Percentiles rank a stretch among this genome's conserved stretches.
Evolutionary conservation across 2,113 vertebrate genomes (phyloP).

Genomic region (Thymallus thymallus): DNA sequence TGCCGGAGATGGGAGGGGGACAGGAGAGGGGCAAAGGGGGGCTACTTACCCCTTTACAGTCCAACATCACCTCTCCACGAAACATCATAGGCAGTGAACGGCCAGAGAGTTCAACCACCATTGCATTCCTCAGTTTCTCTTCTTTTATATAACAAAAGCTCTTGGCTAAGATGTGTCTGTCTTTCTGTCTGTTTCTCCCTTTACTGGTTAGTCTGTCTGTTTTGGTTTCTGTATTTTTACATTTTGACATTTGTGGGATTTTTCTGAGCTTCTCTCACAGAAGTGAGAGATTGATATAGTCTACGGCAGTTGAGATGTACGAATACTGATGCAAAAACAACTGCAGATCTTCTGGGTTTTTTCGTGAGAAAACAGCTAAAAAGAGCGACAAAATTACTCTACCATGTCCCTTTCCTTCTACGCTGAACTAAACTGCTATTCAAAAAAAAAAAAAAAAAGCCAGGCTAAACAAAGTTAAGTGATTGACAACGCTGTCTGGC

Average conservation of each 20-base stretch:
- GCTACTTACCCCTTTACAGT: slow-evolving; percentile 60
- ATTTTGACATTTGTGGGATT: background rate
- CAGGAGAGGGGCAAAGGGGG: slow-evolving; percentile 70
- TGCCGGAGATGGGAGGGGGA: slow-evolving; percentile 57
- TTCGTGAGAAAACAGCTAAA: slow-evolving; percentile 37
- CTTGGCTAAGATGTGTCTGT: background rate
- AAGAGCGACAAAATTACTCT: slow-evolving; percentile 35
- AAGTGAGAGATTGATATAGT: background rate
- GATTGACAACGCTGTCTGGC: slow-evolving; percentile 99
- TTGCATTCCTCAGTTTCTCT: slow-evolving; percentile 43
- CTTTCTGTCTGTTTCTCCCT: background rate
- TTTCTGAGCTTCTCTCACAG: background rate
- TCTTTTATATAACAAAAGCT: background rate
- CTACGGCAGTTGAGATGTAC: background rate
- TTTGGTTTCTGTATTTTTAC: background rate
- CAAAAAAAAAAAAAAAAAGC: slow-evolving; percentile 38
- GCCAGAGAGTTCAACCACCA: slow-evolving; percentile 31
- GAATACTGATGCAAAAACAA: background rate
- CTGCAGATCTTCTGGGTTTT: background rate
- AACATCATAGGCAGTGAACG: slow-evolving; percentile 47
- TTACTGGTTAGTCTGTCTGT: background rate
- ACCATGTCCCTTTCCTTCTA: slow-evolving; percentile 55
- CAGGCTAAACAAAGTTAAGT: slow-evolving; percentile 91
- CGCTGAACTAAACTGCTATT: slow-evolving; percentile 53
- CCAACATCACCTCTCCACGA: slow-evolving; percentile 20